Evolutionary conservation across 2,797 vertebrate species (phyloP), one percentile per base, ranked within the genome.

Genomic region (Phyllotis vaccarum): DNA sequence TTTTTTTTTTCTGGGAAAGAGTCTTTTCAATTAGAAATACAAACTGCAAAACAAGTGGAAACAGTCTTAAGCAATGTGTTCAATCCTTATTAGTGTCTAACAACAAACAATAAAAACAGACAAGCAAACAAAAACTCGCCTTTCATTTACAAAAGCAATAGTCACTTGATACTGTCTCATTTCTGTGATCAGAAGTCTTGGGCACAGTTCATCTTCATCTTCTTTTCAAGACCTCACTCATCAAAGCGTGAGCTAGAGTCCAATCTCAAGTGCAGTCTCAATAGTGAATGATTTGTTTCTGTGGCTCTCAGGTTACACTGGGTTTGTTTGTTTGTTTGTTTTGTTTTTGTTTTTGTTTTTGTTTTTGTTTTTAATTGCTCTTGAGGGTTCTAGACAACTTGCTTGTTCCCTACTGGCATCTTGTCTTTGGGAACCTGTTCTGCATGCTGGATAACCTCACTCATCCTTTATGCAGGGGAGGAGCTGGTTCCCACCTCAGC

Each of bases 1-100:
- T 79, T 5, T 52, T 6, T 37, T 87, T 87, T 88, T 72, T 52
- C 34, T 66, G 12, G 17, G 21, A 52, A 89, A 29, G 34, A 78
- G 29, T 86, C 27, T 85, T 92, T 46, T 54, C n/a, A 64, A 52
- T 37, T 46, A 62, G 22, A 93, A 94, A 40, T 58, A 34, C 11
- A 76, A 12, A 64, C 7, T 70, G 19, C 4, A 62, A 34, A 54
- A 27, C 37, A 79, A 74, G n/a, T 5, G 14, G 49, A 93, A 83
- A 58, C 3, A 0, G 9, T 56, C 12, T 70, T 43, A 22, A 17
- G 13, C 56, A 64, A 72, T 29, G 11, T 31, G 40, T 52, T 89
- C 60, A 66, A 79, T 89, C 91, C 34, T 40, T 91, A 31, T 43
- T 93, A 54, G 68, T 80, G 8, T 93, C 3, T 81, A 91, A 64